Evolutionary conservation across 2,113 vertebrate genomes (phyloP), one percentile per base, ranked within the genome.

Genomic region (Saimiri boliviensis): DNA sequence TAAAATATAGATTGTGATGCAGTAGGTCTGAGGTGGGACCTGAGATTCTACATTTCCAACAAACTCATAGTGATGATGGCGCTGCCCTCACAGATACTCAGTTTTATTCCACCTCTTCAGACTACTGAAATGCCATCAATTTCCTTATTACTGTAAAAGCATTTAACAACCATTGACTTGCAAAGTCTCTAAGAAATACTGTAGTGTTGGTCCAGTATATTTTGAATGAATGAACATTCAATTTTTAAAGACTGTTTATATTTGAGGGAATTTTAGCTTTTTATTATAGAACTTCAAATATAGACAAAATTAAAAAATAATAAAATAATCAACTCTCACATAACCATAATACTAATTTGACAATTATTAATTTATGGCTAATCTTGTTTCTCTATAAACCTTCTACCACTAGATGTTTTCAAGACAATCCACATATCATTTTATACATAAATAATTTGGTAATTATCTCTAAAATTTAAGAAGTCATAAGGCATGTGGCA

Each of bases 381-480:
- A 49, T 88, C 17, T 88, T 47, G 23, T 54, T 86, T 45, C 54
- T 79, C 12, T 74, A 9, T 80, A 68, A 81, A 3, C 45, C 5
- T 63, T 47, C 32, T n/a, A 52, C 10, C 7, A 89, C 30, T 76
- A 58, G 21, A 60, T 80, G 85, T 92, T 92, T 85, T 94, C 45
- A 94, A 89, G 79, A 68, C 10, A 92, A 58, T 58, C 37, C 42
- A 52, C 37, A 1, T 84, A 73, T 79, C 54, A 73, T 77, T 96
- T 87, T 25, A 79, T 73, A 95, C 17, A 73, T 40, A 81, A 45
- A 37, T 35, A 87, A 86, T 73, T 71, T 13, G 20, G n/a, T 32
- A 63, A 45, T 47, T 60, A 80, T 84, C 37, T 92, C 23, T 87
- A 91, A 88, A 84, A 45, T 90, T 79, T 82, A 89, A 86, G 25